Evolutionary conservation across 2,797 vertebrate genomes (phyloP).

Genomic region (Eupleurogrammus muticus): DNA sequence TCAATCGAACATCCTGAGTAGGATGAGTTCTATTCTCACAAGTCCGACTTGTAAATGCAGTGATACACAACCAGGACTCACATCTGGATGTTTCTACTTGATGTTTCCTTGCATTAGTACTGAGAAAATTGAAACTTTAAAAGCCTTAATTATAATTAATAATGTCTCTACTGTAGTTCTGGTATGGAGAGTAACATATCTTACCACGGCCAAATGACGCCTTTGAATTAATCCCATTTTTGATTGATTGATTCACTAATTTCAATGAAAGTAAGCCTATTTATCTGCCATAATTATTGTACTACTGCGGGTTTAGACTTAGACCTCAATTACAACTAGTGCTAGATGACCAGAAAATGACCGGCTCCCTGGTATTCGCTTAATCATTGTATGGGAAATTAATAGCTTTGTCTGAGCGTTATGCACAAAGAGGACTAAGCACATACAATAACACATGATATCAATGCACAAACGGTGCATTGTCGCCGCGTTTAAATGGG

Average conservation of each 20-base stretch:
- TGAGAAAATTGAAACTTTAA: too few species aligned
- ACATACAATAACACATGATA: conserved; percentile 26
- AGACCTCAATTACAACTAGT: neutral
- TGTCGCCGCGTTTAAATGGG: conserved; percentile 39
- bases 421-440: neutral
- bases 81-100: too few species aligned
- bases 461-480: conserved; percentile 49
- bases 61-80: too few species aligned
- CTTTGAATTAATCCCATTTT: neutral
- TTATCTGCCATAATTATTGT: neutral
- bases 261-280: neutral
- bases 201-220: neutral
- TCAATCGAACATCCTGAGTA: too few species aligned
- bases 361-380: neutral
- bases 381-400: neutral
- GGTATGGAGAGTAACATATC: too few species aligned
- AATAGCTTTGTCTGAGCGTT: neutral
- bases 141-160: too few species aligned
- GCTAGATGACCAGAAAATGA: neutral
- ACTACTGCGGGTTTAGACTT: neutral
- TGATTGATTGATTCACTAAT: neutral
- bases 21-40: too few species aligned
- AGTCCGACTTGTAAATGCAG: too few species aligned
- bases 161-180: too few species aligned
- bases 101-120: too few species aligned